Evolutionary conservation across 1,140 invertebrate species (phyloP).

Genomic region (Cecropterus lyciades): DNA sequence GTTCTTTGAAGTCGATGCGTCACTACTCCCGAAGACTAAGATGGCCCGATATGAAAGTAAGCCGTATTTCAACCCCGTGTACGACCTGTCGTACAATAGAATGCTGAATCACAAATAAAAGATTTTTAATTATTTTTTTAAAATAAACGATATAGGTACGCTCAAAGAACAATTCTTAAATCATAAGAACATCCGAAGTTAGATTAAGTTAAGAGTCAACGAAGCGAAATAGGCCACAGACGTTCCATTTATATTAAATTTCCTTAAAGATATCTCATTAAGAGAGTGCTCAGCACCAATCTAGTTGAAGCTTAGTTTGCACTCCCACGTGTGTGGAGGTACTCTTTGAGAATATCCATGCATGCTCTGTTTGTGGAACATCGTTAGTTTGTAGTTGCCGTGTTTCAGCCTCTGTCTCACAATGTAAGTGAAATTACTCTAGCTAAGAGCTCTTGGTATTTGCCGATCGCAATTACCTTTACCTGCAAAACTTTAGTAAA

Average conservation of each 20-base stretch:
- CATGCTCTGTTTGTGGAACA: slow-evolving; percentile 20
- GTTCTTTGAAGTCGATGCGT: too few species aligned
- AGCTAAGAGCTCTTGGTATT: slow-evolving; percentile 1
- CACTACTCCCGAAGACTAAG: too few species aligned
- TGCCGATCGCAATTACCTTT: not conserved
- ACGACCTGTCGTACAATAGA: too few species aligned
- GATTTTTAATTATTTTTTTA: too few species aligned
- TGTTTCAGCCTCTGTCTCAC: slow-evolving; percentile 1
- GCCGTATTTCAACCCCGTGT: too few species aligned
- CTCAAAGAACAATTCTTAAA: too few species aligned
- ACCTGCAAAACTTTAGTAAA: not conserved
- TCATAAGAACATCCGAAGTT: too few species aligned
- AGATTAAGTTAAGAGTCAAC: not conserved
- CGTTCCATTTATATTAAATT: slow-evolving; percentile 4
- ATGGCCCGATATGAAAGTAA: too few species aligned
- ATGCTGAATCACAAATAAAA: too few species aligned
- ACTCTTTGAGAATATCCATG: slow-evolving; percentile 12
- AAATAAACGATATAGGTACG: too few species aligned
- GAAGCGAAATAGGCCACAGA: not conserved
- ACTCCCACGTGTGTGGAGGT: slow-evolving; percentile 3
- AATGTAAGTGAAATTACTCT: slow-evolving; percentile 8
- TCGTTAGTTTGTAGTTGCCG: slow-evolving; percentile 19
- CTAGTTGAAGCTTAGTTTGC: slow-evolving; percentile 15
- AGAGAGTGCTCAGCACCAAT: not conserved
- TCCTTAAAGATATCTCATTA: slow-evolving; percentile 4